These are phyloP conservation scores for Lucifuga dentata DNA, from an alignment of 2,113 vertebrate species.

Conservation along the genomic window DNA sequence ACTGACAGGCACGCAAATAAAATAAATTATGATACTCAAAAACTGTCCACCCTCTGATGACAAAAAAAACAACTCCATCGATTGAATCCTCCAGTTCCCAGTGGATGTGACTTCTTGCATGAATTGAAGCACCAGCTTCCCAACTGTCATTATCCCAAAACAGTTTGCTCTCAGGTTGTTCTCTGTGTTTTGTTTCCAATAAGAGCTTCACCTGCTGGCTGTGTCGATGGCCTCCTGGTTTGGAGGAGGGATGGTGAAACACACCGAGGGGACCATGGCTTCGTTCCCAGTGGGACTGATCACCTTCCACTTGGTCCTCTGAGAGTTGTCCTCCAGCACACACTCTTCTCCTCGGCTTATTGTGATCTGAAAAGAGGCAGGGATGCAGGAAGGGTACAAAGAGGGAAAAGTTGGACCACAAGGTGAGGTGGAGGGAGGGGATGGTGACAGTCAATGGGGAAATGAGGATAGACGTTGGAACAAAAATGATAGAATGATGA, in stretches of 20 bases:
- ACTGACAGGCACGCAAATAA: no score
- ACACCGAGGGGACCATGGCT: constrained; percentile 98
- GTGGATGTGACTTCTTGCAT: no score
- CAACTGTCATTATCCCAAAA: no score
- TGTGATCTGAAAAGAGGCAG: constrained; percentile 87
- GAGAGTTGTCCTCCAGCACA: constrained; percentile 96
- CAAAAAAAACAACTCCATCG: no score
- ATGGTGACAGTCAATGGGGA: no score
- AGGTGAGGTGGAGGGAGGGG: neutral
- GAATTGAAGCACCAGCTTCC: no score
- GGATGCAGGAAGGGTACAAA: constrained; percentile 1
- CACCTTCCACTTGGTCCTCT: constrained; percentile 98
- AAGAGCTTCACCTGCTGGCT: constrained; percentile 87
- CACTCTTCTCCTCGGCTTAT: constrained; percentile 95
- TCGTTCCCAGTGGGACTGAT: constrained; percentile 97
- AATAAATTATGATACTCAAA: no score
- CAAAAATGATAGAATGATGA: constrained; percentile 13
- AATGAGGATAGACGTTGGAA: no score
- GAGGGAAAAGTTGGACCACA: constrained; percentile 5
- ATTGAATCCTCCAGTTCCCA: no score
- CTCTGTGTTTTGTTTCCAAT: neutral
- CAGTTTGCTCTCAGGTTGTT: neutral
- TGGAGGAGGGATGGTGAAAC: constrained; percentile 92
- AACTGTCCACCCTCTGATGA: no score
- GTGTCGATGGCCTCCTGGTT: constrained; percentile 94